A percentile compares a stretch with the other conserved stretches of the same genome.
phyloP scores from a whole-genome alignment of 2,888 invertebrate species.

The Dexiosoma caninum region DNA sequence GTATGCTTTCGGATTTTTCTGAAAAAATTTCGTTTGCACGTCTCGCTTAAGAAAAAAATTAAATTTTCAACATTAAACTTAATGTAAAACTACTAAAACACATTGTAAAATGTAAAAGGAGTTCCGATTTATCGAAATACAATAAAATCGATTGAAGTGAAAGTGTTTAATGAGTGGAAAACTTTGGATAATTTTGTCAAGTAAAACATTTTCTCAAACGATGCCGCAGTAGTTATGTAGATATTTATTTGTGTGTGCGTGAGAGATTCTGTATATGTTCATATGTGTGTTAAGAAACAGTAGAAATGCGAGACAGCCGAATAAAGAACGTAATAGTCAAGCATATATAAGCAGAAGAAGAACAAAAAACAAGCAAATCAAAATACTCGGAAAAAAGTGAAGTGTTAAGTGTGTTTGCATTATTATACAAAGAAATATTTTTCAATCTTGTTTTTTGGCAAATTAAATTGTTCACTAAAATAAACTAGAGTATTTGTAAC shows the following conservation, averaged over 20 bases:
- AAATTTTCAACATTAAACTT: slow-evolving; percentile 48
- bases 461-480: too few relatives aligned
- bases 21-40: slow-evolving; percentile 64
- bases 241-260: slow-evolving; percentile 44
- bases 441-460: too few relatives aligned
- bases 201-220: slow-evolving; percentile 55
- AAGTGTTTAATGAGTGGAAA: slow-evolving; percentile 39
- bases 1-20: slow-evolving; percentile 66
- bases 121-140: neutral
- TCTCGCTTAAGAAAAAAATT: slow-evolving; percentile 56
- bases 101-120: slow-evolving; percentile 38
- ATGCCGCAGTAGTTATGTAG: slow-evolving; percentile 64
- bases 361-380: slow-evolving; percentile 40
- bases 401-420: slow-evolving; percentile 24
- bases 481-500: neutral
- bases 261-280: slow-evolving; percentile 33
- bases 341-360: slow-evolving; percentile 36
- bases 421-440: neutral
- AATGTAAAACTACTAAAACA: slow-evolving; percentile 37
- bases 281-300: slow-evolving; percentile 44
- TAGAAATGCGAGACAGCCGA: slow-evolving; percentile 47
- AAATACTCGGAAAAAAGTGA: slow-evolving; percentile 1
- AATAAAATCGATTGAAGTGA: neutral
- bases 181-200: slow-evolving; percentile 47
- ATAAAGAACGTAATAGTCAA: slow-evolving; percentile 60